A percentile compares a stretch with the other conserved stretches of the same genome.
phyloP scores from a whole-genome alignment of 2,113 vertebrate species.

The Elaphurus davidianus region DNA sequence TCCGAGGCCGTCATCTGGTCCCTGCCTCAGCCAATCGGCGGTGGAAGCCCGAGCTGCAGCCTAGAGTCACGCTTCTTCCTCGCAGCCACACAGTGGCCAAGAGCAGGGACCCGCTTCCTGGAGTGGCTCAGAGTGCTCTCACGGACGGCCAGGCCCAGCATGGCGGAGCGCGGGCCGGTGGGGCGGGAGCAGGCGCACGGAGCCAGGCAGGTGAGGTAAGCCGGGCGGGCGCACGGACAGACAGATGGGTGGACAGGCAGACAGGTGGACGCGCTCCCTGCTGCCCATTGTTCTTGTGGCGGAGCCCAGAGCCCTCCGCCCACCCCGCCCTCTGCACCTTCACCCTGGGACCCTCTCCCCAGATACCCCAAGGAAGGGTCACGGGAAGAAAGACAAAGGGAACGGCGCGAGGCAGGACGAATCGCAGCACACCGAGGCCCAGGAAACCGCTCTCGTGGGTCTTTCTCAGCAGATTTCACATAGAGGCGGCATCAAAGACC shows the following conservation, averaged over 20 bases:
- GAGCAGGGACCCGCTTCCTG: slow-evolving; percentile 88
- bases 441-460: slow-evolving; percentile 79
- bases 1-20: slow-evolving; percentile 95
- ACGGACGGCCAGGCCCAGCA: slow-evolving; percentile 87
- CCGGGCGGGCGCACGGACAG: slow-evolving; percentile 2
- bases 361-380: slow-evolving; percentile 11
- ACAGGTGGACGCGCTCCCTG: slow-evolving; percentile 34
- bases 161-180: slow-evolving; percentile 87
- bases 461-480: slow-evolving; percentile 84
- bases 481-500: slow-evolving; percentile 85
- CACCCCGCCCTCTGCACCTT: background rate
- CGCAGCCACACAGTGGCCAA: slow-evolving; percentile 91
- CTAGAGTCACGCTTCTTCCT: slow-evolving; percentile 96
- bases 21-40: slow-evolving; percentile 93
- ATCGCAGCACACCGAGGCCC: slow-evolving; percentile 57
- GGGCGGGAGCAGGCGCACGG: slow-evolving; percentile 83
- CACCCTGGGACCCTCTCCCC: background rate
- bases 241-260: background rate
- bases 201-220: slow-evolving; percentile 92
- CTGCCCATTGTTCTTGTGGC: slow-evolving; percentile 65
- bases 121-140: slow-evolving; percentile 87
- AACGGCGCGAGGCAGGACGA: slow-evolving; percentile 62
- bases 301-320: background rate
- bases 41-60: slow-evolving; percentile 91
- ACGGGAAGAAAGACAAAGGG: slow-evolving; percentile 79